Conservation (phyloP, 2,113 vertebrate genomes). For the Cepphus grylle region DNA sequence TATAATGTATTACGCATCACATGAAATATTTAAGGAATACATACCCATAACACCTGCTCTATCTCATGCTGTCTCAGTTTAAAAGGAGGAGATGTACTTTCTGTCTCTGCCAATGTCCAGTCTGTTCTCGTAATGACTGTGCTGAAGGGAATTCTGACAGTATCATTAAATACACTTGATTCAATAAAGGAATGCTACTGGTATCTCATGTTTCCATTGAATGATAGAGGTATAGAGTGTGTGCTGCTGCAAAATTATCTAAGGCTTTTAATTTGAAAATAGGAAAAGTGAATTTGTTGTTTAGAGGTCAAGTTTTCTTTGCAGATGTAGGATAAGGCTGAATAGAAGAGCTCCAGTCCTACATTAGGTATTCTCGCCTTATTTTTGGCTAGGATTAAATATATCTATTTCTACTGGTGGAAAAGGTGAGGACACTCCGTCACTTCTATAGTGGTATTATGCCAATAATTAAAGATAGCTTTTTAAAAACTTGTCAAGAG, state of each 20-base stretch:
- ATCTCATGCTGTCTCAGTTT: background rate
- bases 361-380: background rate
- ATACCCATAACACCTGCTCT: background rate
- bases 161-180: background rate
- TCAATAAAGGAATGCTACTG: background rate
- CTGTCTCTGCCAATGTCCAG: background rate
- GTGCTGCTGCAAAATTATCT: background rate
- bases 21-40: background rate
- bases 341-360: background rate
- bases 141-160: background rate
- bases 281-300: background rate
- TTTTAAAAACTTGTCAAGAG: background rate
- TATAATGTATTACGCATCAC: background rate
- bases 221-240: background rate
- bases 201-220: background rate
- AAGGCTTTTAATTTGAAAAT: background rate
- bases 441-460: background rate
- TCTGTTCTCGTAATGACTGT: background rate
- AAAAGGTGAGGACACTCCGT: background rate
- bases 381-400: background rate
- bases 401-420: background rate
- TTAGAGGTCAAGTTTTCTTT: background rate
- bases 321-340: background rate
- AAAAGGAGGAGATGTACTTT: background rate
- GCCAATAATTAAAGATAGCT: background rate